These are phyloP conservation scores for Tetranychus truncatus DNA, from an alignment of 2,888 invertebrate genomes.

Conservation along the genomic window DNA sequence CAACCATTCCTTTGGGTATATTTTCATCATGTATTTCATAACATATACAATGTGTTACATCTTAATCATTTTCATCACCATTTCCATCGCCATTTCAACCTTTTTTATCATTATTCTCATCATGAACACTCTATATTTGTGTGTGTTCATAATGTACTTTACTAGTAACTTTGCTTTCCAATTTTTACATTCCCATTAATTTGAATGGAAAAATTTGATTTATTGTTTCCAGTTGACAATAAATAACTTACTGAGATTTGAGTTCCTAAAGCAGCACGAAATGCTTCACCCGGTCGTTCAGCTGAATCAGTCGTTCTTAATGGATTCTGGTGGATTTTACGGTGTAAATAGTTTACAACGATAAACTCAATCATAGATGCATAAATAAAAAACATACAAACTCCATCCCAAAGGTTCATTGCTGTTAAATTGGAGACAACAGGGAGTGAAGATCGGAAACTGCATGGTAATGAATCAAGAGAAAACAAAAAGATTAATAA, in stretches of 20 bases:
- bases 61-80: too few species aligned
- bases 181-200: too few species aligned
- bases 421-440: constrained; percentile 83
- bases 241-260: constrained; percentile 8
- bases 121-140: too few species aligned
- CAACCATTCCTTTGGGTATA: too few species aligned
- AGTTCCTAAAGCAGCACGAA: not conserved
- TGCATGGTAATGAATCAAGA: constrained; percentile 14
- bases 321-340: constrained; percentile 52
- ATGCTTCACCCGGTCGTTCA: constrained; percentile 17
- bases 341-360: constrained; percentile 81
- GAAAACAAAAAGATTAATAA: not conserved
- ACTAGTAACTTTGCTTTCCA: too few species aligned
- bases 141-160: too few species aligned
- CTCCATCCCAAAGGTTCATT: constrained; percentile 93
- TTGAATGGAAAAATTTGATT: too few species aligned
- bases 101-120: too few species aligned
- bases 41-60: too few species aligned
- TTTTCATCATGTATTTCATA: too few species aligned
- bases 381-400: constrained; percentile 92
- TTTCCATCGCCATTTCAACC: too few species aligned
- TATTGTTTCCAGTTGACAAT: too few species aligned
- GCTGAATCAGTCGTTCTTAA: constrained; percentile 16
- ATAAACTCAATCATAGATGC: constrained; percentile 82
- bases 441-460: constrained; percentile 48